phyloP scores from a whole-genome alignment of 2,888 invertebrate genomes.

The Callyntrura guangdongensis region DNA sequence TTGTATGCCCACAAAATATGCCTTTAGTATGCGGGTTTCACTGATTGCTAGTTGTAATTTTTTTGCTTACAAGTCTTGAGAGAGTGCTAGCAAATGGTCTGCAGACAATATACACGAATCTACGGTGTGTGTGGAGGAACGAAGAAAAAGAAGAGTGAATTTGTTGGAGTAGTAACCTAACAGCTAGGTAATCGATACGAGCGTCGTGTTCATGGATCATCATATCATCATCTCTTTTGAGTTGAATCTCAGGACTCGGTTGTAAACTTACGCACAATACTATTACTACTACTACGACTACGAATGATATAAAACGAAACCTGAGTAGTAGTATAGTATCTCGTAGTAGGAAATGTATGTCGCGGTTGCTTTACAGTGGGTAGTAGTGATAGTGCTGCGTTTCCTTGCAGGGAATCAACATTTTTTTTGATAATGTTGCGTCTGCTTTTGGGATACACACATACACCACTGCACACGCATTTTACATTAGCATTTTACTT shows the following conservation, averaged over 20 bases:
- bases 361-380: background rate
- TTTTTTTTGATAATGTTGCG: background rate
- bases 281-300: background rate
- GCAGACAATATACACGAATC: background rate
- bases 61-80: background rate
- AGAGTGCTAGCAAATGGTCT: slow-evolving; percentile 3
- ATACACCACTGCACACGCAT: background rate
- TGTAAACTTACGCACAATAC: slow-evolving; percentile 58
- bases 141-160: slow-evolving; percentile 14
- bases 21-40: background rate
- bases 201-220: slow-evolving; percentile 33
- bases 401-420: slow-evolving; percentile 20
- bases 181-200: slow-evolving; percentile 69
- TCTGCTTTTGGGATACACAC: background rate
- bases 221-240: slow-evolving; percentile 27
- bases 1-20: background rate
- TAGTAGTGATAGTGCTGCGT: slow-evolving; percentile 26
- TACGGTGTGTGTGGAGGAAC: background rate
- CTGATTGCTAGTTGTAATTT: background rate
- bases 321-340: slow-evolving; percentile 33
- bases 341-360: background rate
- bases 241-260: background rate
- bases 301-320: background rate
- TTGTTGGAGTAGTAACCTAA: background rate
- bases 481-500: background rate